Base-by-base conservation (phyloP, 2,888 invertebrate species). In the Invenusta paracnida region DNA sequence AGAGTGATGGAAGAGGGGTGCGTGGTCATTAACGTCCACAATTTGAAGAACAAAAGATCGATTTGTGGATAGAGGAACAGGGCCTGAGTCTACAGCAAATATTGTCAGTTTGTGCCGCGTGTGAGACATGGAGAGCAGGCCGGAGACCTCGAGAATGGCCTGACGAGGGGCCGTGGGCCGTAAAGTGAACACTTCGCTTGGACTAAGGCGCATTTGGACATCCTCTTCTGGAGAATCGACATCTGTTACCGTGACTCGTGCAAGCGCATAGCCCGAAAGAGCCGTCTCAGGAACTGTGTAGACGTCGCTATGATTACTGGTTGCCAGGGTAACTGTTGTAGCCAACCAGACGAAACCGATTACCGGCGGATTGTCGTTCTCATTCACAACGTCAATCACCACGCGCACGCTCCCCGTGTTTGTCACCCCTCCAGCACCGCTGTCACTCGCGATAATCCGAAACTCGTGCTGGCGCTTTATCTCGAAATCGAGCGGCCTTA, bases 281-380 rank as follows among this genome's bases (percentile, higher is more conserved):
- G 73, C 73, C 2, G 73, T 73, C 23, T 73, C 73, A 5, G 73
- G 73, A 23, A 73, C 73, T 73, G 5, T 23, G 23, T 73, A 73
- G 23, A 73, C 17, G 17, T 25, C 25, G 23, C 11, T 73, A 17
- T 11, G 11, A 11, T 48, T 48, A 23, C 2, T 23, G 73, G 73
- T 23, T 2, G 11, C 23, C 5, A 17, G 17, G 48, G 48, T 48
- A 11, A 17, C 5, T 48, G 5, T 5, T 73, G 23, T 25, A 25
- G 73, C 67, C 1, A 30, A 28, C 84, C 84, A 84, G 0, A 67
- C 28, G 5, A 84, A 25, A 0, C n/a, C 5, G 29, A 85, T 85
- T 11, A 11, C 13, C n/a, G 85, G 85, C 29, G 85, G 85, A 66
- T 85, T 85, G 82, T 85, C 85, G 66, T 85, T 85, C n/a, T 83